Evolutionary conservation across 2,797 vertebrate genomes (phyloP).

Genomic region (Garrulus glandarius): DNA sequence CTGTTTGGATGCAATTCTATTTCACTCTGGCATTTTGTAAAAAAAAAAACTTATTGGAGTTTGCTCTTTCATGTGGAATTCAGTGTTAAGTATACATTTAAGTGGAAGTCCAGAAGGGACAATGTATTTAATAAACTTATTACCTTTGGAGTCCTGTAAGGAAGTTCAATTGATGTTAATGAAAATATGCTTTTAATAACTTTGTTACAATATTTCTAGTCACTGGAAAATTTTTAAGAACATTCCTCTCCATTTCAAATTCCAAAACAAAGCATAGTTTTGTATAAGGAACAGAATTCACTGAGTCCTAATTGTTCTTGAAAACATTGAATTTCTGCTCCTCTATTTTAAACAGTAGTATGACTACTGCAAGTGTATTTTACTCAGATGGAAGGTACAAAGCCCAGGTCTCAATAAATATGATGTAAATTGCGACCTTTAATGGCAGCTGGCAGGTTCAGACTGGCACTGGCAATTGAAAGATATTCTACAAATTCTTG

Average conservation of each 20-base stretch:
- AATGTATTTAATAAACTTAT: neutral
- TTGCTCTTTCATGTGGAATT: neutral
- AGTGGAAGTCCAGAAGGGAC: neutral
- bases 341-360: neutral
- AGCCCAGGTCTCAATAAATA: neutral
- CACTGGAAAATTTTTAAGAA: slow-evolving; percentile 17
- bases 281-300: neutral
- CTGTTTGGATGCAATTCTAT: neutral
- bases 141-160: neutral
- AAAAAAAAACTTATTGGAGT: neutral
- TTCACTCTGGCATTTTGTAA: neutral
- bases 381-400: neutral
- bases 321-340: neutral
- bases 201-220: neutral
- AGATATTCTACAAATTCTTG: neutral
- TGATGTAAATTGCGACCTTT: neutral
- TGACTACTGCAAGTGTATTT: neutral
- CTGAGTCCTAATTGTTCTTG: neutral
- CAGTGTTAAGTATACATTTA: neutral
- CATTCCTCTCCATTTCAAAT: slow-evolving; percentile 1
- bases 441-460: neutral
- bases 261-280: neutral
- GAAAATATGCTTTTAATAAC: slow-evolving; percentile 19
- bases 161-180: slow-evolving; percentile 17
- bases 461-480: neutral